Percentiles rank a stretch among this genome's conserved stretches.
These are phyloP conservation scores for Haemorhous mexicanus DNA, from an alignment of 2,113 vertebrate genomes.

Conservation along the genomic window DNA sequence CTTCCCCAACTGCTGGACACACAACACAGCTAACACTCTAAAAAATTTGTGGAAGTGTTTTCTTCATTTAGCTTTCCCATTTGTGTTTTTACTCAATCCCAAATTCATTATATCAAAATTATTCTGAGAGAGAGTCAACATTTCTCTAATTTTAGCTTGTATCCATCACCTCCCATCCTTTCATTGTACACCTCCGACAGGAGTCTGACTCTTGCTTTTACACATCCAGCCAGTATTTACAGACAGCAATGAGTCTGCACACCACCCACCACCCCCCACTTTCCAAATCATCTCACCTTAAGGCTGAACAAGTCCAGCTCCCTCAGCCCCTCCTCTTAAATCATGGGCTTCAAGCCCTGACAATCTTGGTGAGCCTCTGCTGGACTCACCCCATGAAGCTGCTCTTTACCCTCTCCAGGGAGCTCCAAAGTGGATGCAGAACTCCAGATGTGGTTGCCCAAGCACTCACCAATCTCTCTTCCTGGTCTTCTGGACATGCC, in stretches of 20 bases:
- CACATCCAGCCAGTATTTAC: neutral
- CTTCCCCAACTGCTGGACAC: neutral
- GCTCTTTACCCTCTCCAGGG: neutral
- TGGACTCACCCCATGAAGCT: neutral
- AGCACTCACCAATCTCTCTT: neutral
- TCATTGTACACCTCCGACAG: neutral
- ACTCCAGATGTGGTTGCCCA: neutral
- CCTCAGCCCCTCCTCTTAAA: neutral
- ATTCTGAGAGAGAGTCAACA: neutral
- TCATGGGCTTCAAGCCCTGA: neutral
- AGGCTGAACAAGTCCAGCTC: neutral
- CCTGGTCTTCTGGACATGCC: neutral
- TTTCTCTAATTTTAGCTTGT: neutral
- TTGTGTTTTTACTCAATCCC: neutral
- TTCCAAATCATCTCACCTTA: neutral
- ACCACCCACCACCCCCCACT: accelerated
- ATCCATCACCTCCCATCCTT: neutral
- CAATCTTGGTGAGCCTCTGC: neutral
- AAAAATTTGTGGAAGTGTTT: neutral
- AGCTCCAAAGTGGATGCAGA: neutral
- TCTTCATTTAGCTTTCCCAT: neutral
- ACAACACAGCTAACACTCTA: neutral
- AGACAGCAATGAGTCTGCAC: neutral
- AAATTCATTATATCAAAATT: neutral
- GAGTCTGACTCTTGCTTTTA: neutral